Base-by-base conservation (phyloP, 2,888 invertebrate species). In the Scaptodrosophila latifasciaeformis region DNA sequence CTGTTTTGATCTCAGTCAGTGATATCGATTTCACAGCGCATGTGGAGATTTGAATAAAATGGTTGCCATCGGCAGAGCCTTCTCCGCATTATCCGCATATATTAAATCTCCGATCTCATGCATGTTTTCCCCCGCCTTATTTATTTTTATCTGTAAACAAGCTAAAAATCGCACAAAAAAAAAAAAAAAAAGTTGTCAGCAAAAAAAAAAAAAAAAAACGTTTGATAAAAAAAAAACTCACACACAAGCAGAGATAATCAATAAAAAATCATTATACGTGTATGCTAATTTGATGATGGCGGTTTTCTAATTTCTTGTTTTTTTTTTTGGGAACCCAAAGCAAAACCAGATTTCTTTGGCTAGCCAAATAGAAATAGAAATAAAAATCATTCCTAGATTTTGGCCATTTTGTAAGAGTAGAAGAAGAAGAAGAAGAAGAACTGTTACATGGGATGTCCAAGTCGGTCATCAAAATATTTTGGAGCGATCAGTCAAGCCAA, bases 251-350 rank as follows among this genome's bases (percentile, higher is more conserved):
- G 43, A n/a, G 9, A 9, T n/a, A 42, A 24, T 34, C 24, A 44
- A 42, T 43, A 39, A 27, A 42, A 50, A 45, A 54, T 64, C 64
- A 64, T 79, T 72, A 79, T 77, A 72, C 78, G 70, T 72, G 79
- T 77, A 79, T 78, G 79, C 67, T 78, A 78, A 78, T 78, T 77
- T 57, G 66, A 65, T 67, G 72, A 72, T 77, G 67, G 67, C 70
- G 75, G 70, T 75, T 70, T 75, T 75, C 75, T 78, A 69, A 65
- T 63, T 55, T 62, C 59, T 62, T 67, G 58, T 65, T 58, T 68
- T 76, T 51, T 57, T 62, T 43, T 43, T 43, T 6, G 27, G 48
- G 17, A 10, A 19, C 13, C 30, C 43, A 31, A 46, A 42, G 42
- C 49, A 49, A 50, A 59, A 60, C 53, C 50, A 48, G 54, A 49